Conservation (phyloP, 2,888 invertebrate species). For the Pammene fasciana region DNA sequence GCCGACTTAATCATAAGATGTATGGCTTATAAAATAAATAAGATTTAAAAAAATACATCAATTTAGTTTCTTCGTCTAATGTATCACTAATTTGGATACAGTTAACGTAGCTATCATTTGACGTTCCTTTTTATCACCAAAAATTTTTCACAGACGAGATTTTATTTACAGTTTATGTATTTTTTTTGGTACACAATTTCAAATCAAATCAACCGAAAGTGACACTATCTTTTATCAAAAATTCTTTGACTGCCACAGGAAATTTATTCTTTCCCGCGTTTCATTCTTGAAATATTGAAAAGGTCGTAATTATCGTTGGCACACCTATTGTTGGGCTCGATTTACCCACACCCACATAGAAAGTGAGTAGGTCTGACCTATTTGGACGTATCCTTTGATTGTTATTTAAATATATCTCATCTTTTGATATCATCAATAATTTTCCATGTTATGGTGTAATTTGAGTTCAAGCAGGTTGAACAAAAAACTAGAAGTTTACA, state of each 20-base stretch:
- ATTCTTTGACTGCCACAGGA: neutral
- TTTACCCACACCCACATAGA: conserved; percentile 2
- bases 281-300: conserved; percentile 12
- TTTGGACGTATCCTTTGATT: conserved; percentile 28
- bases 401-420: conserved; percentile 26
- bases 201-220: neutral
- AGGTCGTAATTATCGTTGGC: conserved; percentile 12
- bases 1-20: too few relatives aligned
- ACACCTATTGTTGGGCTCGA: conserved; percentile 18
- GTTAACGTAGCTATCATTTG: too few relatives aligned
- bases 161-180: too few relatives aligned
- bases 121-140: too few relatives aligned
- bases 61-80: too few relatives aligned
- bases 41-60: too few relatives aligned
- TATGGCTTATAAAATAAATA: too few relatives aligned
- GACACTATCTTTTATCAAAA: conserved; percentile 9
- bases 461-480: neutral
- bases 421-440: conserved; percentile 29
- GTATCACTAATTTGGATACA: too few relatives aligned
- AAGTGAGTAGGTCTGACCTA: conserved; percentile 19
- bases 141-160: too few relatives aligned
- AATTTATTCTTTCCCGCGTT: neutral
- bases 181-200: neutral
- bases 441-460: conserved; percentile 10
- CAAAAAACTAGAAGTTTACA: neutral